phyloP scores from a whole-genome alignment of 2,113 vertebrate species.

The Gobio gobio region DNA sequence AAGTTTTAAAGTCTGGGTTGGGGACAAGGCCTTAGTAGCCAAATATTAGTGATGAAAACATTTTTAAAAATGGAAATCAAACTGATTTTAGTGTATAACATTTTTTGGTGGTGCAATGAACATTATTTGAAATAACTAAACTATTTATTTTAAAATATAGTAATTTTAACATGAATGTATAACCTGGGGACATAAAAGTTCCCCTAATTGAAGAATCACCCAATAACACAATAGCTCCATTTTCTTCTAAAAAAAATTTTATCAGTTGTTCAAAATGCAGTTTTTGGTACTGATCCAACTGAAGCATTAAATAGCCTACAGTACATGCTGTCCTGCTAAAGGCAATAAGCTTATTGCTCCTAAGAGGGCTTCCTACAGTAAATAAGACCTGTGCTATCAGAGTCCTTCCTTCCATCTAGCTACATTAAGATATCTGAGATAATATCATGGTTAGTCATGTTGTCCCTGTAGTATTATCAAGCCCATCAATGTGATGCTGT shows the following conservation, averaged over 20 bases:
- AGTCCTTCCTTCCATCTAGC: conserved; percentile 13
- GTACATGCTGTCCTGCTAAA: neutral
- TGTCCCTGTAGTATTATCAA: neutral
- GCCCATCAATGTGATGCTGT: conserved; percentile 13
- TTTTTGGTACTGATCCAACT: conserved; percentile 7
- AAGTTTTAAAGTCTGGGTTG: too few species aligned
- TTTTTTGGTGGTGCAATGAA: too few species aligned
- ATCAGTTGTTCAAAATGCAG: neutral
- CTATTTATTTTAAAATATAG: too few species aligned
- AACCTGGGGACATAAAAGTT: too few species aligned
- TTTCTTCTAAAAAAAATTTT: neutral
- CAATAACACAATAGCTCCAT: neutral
- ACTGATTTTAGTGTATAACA: too few species aligned
- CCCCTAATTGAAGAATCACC: too few species aligned
- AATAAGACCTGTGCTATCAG: conserved; percentile 19
- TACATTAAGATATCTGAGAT: conserved; percentile 12
- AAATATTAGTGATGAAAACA: too few species aligned
- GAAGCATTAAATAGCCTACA: neutral
- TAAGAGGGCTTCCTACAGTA: neutral
- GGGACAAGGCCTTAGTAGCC: too few species aligned
- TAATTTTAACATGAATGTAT: too few species aligned
- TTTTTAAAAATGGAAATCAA: too few species aligned
- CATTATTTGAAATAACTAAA: too few species aligned
- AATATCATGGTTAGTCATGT: neutral
- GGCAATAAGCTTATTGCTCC: neutral